phyloP scores from a whole-genome alignment of 1,140 invertebrate genomes.

The Sipha flava region DNA sequence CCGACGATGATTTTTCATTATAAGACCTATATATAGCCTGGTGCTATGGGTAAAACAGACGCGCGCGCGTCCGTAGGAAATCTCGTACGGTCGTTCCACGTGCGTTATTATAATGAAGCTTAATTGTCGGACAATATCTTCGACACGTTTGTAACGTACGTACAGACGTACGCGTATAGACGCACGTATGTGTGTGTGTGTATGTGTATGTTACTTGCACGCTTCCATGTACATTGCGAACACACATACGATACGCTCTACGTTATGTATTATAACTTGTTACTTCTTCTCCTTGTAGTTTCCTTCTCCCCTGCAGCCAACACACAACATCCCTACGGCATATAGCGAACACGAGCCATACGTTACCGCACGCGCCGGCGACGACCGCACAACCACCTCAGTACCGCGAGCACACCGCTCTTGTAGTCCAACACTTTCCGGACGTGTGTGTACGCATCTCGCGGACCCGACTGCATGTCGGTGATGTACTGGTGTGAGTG shows the following conservation, averaged over 20 bases:
- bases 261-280: not conserved
- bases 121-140: conserved; percentile 21
- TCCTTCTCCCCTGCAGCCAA: not conserved
- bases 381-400: not conserved
- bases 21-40: too few relatives aligned
- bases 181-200: not conserved
- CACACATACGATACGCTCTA: not conserved
- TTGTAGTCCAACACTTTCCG: not conserved
- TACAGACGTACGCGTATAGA: not conserved
- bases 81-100: not conserved
- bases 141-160: not conserved
- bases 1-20: too few relatives aligned
- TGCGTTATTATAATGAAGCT: conserved; percentile 1
- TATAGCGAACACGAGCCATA: too few relatives aligned
- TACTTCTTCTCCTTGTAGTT: not conserved
- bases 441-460: not conserved
- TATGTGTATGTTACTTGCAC: not conserved
- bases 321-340: not conserved
- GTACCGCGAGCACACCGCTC: not conserved
- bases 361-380: too few relatives aligned
- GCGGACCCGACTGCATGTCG: not conserved
- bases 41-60: too few relatives aligned
- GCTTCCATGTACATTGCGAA: not conserved
- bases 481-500: too few relatives aligned
- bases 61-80: too few relatives aligned